Percentiles rank a stretch among this genome's conserved stretches.
phyloP scores from a whole-genome alignment of 2,888 invertebrate species.

The Drosophila mulleri region DNA sequence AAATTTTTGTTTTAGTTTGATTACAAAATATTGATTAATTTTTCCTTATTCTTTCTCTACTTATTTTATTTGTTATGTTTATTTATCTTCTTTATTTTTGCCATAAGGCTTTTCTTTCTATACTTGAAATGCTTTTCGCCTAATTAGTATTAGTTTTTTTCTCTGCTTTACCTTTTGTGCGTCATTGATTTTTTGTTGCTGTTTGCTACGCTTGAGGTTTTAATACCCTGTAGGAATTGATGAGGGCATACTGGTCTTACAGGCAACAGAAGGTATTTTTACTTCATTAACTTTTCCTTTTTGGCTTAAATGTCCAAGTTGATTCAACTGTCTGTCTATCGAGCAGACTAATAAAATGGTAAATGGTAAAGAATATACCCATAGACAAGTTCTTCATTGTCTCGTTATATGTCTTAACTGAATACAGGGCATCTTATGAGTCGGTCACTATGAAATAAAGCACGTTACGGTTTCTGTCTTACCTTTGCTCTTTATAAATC shows the following conservation, averaged over 20 bases:
- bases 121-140: constrained; percentile 40
- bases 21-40: not conserved
- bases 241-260: constrained; percentile 9
- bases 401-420: not conserved
- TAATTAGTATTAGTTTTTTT: constrained; percentile 43
- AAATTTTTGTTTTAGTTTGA: not conserved
- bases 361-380: not conserved
- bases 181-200: constrained; percentile 47
- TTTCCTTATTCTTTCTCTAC: not conserved
- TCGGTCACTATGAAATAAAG: not conserved
- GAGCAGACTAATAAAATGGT: not conserved
- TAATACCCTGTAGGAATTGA: constrained; percentile 9
- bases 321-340: not conserved
- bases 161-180: constrained; percentile 36
- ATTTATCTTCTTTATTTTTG: not conserved
- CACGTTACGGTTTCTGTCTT: not conserved
- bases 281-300: not conserved
- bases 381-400: not conserved
- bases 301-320: not conserved
- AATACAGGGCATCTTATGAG: not conserved
- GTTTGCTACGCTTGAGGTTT: constrained; percentile 12
- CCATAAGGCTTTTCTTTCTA: constrained; percentile 15
- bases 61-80: not conserved
- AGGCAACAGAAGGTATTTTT: too few species aligned
- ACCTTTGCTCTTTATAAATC: constrained; percentile 17